These are phyloP conservation scores for Congeria kusceri DNA, from an alignment of 2,888 invertebrate species.

Conservation along the genomic window DNA sequence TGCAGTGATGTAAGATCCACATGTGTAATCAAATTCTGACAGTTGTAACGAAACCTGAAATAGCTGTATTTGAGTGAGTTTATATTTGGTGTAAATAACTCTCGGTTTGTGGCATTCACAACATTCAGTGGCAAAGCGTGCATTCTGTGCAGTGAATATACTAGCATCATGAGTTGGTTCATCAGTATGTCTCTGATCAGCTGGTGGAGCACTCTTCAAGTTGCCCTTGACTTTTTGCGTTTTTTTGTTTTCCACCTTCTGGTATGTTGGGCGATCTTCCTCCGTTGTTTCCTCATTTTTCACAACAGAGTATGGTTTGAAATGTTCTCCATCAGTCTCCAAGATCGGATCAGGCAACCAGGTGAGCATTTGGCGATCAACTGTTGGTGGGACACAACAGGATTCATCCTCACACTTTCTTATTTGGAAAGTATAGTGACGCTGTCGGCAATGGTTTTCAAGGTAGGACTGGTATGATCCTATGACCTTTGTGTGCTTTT, in stretches of 20 bases:
- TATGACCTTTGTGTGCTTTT: conserved; percentile 32
- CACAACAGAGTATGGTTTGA: conserved; percentile 6
- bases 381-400: conserved; percentile 37
- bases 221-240: conserved; percentile 5
- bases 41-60: background rate
- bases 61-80: conserved; percentile 17
- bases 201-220: conserved; percentile 1
- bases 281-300: conserved; percentile 16
- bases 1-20: conserved; percentile 3
- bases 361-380: conserved; percentile 9
- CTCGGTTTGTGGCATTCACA: conserved; percentile 20
- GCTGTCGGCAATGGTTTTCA: conserved; percentile 27
- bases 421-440: conserved; percentile 48
- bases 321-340: conserved; percentile 34
- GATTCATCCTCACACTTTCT: conserved; percentile 34
- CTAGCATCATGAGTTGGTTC: background rate
- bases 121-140: conserved; percentile 9
- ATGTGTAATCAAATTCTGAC: conserved; percentile 1
- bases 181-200: background rate
- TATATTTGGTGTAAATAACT: conserved; percentile 21
- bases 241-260: background rate
- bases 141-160: conserved; percentile 9
- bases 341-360: conserved; percentile 49
- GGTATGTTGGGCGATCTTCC: conserved; percentile 3
- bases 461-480: conserved; percentile 13